phyloP scores from a whole-genome alignment of 1,140 invertebrate species.

The Temnothorax curvispinosus region DNA sequence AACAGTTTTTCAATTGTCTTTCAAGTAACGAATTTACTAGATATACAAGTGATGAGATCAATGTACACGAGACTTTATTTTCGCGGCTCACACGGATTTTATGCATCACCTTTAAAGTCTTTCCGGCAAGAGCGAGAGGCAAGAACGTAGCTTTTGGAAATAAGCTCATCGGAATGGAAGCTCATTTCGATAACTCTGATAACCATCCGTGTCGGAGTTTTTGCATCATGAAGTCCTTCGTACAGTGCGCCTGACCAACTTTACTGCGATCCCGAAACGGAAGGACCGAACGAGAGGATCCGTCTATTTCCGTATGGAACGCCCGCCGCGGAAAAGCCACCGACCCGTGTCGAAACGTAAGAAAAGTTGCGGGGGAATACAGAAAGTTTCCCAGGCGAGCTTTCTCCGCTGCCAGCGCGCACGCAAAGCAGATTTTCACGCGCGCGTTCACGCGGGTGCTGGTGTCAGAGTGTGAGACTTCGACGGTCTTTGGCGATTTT shows the following conservation, averaged over 20 bases:
- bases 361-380: constrained; percentile 54
- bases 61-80: not conserved
- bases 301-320: constrained; percentile 42
- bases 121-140: not conserved
- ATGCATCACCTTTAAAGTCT: not conserved
- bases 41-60: not conserved
- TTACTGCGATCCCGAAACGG: constrained; percentile 46
- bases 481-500: constrained; percentile 35
- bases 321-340: constrained; percentile 27
- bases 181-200: constrained; percentile 40
- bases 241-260: constrained; percentile 22
- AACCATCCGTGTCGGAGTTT: not conserved
- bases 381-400: constrained; percentile 34
- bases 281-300: constrained; percentile 49
- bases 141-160: not conserved
- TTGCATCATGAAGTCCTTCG: constrained; percentile 39
- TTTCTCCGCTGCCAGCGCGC: not conserved
- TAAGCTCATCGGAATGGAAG: constrained; percentile 30
- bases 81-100: not conserved
- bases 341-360: constrained; percentile 44
- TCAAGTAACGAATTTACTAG: not conserved
- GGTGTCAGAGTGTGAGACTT: constrained; percentile 18
- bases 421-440: constrained; percentile 49
- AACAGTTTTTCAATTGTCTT: not conserved
- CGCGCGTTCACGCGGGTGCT: constrained; percentile 1